A percentile compares a stretch with the other conserved stretches of the same genome.
Conservation (phyloP, 2,113 vertebrate genomes). For the Platycercus adscitus region DNA sequence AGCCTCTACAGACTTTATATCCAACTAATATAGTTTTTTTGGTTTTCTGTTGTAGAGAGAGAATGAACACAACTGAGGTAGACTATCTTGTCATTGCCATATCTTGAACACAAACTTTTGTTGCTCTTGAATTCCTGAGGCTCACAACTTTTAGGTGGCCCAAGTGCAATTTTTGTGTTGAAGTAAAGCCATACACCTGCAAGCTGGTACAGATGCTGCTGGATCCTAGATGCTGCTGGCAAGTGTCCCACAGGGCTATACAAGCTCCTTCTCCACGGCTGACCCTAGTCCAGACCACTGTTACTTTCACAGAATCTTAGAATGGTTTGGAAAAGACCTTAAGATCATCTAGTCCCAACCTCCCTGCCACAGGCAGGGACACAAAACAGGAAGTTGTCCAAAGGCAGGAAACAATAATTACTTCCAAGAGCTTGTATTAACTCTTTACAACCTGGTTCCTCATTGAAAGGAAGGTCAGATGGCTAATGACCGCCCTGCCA, state of each 20-base stretch:
- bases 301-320: neutral
- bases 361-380: neutral
- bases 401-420: neutral
- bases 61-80: neutral
- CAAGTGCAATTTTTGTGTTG: neutral
- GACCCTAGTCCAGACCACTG: neutral
- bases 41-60: neutral
- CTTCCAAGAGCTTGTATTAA: neutral
- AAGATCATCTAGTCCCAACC: neutral
- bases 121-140: neutral
- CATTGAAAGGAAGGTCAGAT: neutral
- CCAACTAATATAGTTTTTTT: fast-evolving
- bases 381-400: neutral
- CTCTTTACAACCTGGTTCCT: neutral
- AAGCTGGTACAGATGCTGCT: neutral
- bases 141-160: neutral
- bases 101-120: neutral
- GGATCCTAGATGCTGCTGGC: neutral
- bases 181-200: neutral
- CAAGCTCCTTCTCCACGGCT: neutral
- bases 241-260: neutral
- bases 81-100: neutral
- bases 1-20: neutral
- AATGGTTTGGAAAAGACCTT: neutral
- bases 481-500: neutral